Conservation (phyloP, 2,113 vertebrate species). For the Pogona vitticeps region DNA sequence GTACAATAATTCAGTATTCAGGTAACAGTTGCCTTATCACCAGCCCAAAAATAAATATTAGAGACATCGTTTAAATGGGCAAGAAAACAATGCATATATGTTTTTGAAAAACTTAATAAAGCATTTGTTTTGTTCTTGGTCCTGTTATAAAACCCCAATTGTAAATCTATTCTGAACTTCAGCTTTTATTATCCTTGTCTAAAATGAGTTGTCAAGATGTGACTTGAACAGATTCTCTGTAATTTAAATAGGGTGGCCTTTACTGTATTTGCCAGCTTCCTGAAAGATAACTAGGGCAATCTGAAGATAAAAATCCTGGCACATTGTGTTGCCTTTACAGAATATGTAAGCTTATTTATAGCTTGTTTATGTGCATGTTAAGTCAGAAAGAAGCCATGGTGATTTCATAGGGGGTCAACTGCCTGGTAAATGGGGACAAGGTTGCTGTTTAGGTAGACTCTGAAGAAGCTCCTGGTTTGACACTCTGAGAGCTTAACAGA, state of each 20-base stretch:
- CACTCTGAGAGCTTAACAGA: conserved; percentile 42
- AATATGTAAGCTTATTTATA: conserved; percentile 49
- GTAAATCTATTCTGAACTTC: background rate
- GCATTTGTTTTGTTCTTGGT: background rate
- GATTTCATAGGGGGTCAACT: background rate
- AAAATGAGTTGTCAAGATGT: conserved; percentile 17
- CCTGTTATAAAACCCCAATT: background rate
- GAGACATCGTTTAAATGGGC: too few species aligned
- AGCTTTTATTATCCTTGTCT: background rate
- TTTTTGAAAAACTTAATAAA: too few species aligned
- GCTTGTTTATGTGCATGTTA: background rate
- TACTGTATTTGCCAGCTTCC: background rate
- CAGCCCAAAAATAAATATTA: background rate
- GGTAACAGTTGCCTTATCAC: background rate
- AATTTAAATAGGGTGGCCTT: conserved; percentile 8
- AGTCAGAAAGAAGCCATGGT: background rate
- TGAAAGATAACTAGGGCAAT: conserved; percentile 30
- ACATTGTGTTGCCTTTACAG: conserved; percentile 39
- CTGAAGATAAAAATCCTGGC: conserved; percentile 21
- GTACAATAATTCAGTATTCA: background rate
- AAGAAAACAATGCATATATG: too few species aligned
- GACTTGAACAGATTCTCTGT: conserved; percentile 7
- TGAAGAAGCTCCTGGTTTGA: conserved; percentile 37
- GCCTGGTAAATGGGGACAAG: background rate
- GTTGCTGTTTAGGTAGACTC: background rate